These are phyloP conservation scores for Xestia xanthographa DNA, from an alignment of 2,888 invertebrate genomes.

Conservation along the genomic window DNA sequence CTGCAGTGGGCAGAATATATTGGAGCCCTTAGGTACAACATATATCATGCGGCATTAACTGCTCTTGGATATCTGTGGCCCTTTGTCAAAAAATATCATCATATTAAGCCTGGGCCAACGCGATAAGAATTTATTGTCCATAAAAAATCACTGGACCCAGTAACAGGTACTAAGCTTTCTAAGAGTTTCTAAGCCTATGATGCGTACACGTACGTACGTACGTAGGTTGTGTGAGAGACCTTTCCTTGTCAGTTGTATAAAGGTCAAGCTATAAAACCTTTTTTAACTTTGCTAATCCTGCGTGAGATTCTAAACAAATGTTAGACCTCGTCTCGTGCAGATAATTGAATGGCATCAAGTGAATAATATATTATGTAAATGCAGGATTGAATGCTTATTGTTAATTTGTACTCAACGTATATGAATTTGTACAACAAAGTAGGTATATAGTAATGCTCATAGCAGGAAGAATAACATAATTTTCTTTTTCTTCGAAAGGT, in stretches of 20 bases:
- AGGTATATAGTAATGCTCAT: neutral
- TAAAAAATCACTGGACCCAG: constrained; percentile 58
- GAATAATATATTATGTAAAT: constrained; percentile 6
- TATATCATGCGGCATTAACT: constrained; percentile 36
- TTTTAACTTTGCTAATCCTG: constrained; percentile 24
- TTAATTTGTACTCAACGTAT: neutral
- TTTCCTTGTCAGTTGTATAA: constrained; percentile 11
- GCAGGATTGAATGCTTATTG: constrained; percentile 5
- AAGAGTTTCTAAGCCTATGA: constrained; percentile 39
- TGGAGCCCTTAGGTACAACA: constrained; percentile 18
- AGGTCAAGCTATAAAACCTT: constrained; percentile 32
- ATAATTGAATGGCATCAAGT: neutral
- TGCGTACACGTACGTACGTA: constrained; percentile 13
- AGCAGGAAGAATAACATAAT: neutral
- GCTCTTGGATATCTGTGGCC: constrained; percentile 36
- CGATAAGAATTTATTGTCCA: constrained; percentile 65
- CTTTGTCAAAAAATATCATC: constrained; percentile 57
- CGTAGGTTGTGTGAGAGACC: constrained; percentile 6
- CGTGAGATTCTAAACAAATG: constrained; percentile 9
- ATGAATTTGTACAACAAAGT: neutral
- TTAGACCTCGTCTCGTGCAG: neutral
- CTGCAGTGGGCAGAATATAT: constrained; percentile 28
- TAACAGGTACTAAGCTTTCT: constrained; percentile 54
- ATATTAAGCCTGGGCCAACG: constrained; percentile 49
- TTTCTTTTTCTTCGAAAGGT: neutral